Conservation (phyloP, 2,797 vertebrate species). For the Halcyon leucocephala region DNA sequence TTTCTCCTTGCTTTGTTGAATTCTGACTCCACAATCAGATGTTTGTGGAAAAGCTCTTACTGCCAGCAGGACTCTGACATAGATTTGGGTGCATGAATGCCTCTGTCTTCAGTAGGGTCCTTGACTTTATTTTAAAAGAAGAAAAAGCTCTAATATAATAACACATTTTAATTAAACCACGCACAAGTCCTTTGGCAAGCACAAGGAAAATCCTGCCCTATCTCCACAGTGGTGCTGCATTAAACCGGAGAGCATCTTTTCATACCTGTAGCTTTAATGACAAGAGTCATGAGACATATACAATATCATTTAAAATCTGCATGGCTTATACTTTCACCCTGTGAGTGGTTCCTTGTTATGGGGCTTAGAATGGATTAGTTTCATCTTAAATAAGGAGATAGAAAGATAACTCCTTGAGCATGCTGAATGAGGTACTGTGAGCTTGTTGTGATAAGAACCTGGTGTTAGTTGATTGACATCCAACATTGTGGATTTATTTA, state of each 20-base stretch:
- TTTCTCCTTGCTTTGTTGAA: constrained; percentile 23
- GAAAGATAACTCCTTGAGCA: constrained; percentile 16
- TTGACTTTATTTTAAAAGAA: constrained; percentile 11
- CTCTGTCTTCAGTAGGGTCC: not conserved
- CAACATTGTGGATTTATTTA: not conserved
- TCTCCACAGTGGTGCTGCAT: not conserved
- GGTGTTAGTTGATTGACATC: not conserved
- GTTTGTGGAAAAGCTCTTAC: constrained; percentile 1
- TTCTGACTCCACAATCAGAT: not conserved
- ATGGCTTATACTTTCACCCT: not conserved
- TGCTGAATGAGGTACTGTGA: not conserved
- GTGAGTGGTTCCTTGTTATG: constrained; percentile 18
- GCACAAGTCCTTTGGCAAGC: not conserved
- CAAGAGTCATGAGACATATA: not conserved
- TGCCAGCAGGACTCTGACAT: not conserved
- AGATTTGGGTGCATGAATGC: not conserved
- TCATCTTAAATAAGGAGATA: not conserved
- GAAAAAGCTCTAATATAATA: not conserved
- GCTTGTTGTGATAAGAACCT: constrained; percentile 5
- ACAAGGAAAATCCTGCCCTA: not conserved
- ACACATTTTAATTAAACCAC: constrained; percentile 9
- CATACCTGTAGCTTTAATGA: not conserved
- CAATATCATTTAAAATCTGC: not conserved
- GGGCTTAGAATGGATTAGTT: constrained; percentile 33
- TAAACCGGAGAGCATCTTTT: constrained; percentile 5